These are phyloP conservation scores for Phrixothrix hirtus DNA, from an alignment of 2,888 invertebrate species.

Conservation along the genomic window DNA sequence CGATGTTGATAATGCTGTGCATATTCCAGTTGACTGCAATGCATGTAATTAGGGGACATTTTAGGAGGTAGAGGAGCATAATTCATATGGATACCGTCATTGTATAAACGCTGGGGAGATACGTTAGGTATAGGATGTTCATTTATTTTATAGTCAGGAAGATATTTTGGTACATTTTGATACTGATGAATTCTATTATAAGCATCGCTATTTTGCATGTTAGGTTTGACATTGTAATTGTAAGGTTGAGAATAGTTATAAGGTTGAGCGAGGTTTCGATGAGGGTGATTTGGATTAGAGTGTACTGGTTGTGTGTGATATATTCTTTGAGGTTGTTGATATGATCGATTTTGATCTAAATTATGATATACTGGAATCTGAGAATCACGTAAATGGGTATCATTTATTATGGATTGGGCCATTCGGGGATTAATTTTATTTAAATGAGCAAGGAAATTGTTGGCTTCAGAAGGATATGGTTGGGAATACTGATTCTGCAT, in stretches of 20 bases:
- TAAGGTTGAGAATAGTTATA: slow-evolving; percentile 35
- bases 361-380: slow-evolving; percentile 41
- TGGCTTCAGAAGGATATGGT: slow-evolving; percentile 36
- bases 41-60: slow-evolving; percentile 42
- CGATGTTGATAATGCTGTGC: slow-evolving; percentile 42
- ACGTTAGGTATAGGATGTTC: slow-evolving; percentile 41
- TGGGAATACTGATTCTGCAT: slow-evolving; percentile 34
- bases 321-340: slow-evolving; percentile 41
- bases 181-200: slow-evolving; percentile 21
- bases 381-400: slow-evolving; percentile 46
- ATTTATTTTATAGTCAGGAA: slow-evolving; percentile 35
- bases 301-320: slow-evolving; percentile 30
- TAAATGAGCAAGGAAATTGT: slow-evolving; percentile 48
- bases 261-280: slow-evolving; percentile 30
- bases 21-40: slow-evolving; percentile 39
- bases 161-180: slow-evolving; percentile 23
- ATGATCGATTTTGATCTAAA: slow-evolving; percentile 42
- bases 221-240: slow-evolving; percentile 21
- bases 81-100: slow-evolving; percentile 42
- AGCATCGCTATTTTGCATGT: slow-evolving; percentile 16
- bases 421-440: slow-evolving; percentile 49
- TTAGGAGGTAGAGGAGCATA: slow-evolving; percentile 42
- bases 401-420: slow-evolving; percentile 50
- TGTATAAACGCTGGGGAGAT: slow-evolving; percentile 44
- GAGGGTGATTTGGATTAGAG: slow-evolving; percentile 24